Conservation (phyloP, 2,888 invertebrate genomes). For the Pseudoips prasinana region DNA sequence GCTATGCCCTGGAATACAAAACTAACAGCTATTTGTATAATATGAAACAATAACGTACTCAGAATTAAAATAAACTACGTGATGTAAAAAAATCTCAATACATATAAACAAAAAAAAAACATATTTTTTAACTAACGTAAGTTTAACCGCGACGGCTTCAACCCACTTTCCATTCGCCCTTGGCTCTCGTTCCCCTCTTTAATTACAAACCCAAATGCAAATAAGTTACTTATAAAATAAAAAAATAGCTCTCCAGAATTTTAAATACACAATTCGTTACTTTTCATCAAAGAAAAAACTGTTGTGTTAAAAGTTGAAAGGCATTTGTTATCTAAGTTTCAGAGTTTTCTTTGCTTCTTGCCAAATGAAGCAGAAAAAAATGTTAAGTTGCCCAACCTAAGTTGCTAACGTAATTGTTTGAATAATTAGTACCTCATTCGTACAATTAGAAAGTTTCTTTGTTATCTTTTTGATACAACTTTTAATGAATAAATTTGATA, state of each 20-base stretch:
- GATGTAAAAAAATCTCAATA: too few relatives aligned
- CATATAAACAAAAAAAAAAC: too few relatives aligned
- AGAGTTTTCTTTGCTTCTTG: slow-evolving; percentile 51
- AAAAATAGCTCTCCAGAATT: slow-evolving; percentile 46
- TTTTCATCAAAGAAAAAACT: slow-evolving; percentile 50
- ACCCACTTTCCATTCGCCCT: slow-evolving; percentile 25
- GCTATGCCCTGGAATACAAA: too few relatives aligned
- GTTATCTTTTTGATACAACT: slow-evolving; percentile 42
- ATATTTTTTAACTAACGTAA: slow-evolving; percentile 19
- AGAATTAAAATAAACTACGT: too few relatives aligned
- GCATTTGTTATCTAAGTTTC: slow-evolving; percentile 69
- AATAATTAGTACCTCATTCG: slow-evolving; percentile 73
- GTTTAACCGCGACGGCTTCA: slow-evolving; percentile 5
- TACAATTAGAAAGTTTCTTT: slow-evolving; percentile 51
- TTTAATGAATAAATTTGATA: slow-evolving; percentile 48
- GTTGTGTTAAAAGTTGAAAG: slow-evolving; percentile 50
- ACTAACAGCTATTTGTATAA: too few relatives aligned
- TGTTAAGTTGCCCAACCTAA: slow-evolving; percentile 45
- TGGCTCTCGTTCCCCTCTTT: slow-evolving; percentile 35
- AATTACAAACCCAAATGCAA: slow-evolving; percentile 58
- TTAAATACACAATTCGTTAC: slow-evolving; percentile 48
- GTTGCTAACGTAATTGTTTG: slow-evolving; percentile 61
- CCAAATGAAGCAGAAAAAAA: slow-evolving; percentile 57
- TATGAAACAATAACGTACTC: too few relatives aligned
- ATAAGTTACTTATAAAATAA: slow-evolving; percentile 56